phyloP scores from a whole-genome alignment of 2,113 vertebrate genomes.

The Sterna hirundo region DNA sequence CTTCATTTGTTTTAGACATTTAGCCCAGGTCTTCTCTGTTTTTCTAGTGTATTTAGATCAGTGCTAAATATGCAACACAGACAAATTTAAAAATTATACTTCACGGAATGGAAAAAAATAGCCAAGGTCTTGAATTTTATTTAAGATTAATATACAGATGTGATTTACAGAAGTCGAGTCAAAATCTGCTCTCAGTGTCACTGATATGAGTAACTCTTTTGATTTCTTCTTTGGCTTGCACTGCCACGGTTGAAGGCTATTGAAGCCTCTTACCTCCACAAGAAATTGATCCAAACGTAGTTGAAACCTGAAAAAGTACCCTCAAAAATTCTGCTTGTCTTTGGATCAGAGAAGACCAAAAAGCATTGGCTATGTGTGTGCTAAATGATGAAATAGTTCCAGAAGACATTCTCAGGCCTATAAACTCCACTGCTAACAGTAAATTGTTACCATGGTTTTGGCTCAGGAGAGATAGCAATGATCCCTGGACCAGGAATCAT shows the following conservation, averaged over 20 bases:
- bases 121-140: background rate
- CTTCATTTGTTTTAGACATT: background rate
- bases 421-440: background rate
- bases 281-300: background rate
- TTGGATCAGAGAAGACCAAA: background rate
- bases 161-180: background rate
- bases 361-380: fast-evolving
- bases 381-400: background rate
- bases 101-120: background rate
- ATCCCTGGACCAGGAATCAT: background rate
- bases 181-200: background rate
- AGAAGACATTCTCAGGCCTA: background rate
- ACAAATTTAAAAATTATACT: background rate
- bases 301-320: background rate
- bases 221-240: background rate
- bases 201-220: background rate
- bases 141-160: background rate
- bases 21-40: background rate
- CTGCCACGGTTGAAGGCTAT: background rate
- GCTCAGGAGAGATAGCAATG: background rate
- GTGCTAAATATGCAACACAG: background rate
- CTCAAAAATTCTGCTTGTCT: background rate
- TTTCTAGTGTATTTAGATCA: background rate
- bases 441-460: background rate
- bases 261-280: background rate